These are phyloP conservation scores for Tympanuchus pallidicinctus DNA, from an alignment of 2,113 vertebrate genomes.

Conservation along the genomic window DNA sequence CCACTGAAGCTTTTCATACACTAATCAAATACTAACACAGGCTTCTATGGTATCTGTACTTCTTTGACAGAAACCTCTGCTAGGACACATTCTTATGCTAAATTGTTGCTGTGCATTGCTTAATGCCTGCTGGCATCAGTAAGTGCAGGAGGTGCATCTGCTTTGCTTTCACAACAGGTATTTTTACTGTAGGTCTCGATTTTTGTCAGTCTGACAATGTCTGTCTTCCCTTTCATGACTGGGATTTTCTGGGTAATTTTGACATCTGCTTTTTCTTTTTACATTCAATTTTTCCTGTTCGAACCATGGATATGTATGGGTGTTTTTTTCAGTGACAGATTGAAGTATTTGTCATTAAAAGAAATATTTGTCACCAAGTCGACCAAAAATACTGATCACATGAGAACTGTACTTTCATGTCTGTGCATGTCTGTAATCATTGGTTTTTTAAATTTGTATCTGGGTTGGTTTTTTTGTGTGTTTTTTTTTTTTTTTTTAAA, in stretches of 20 bases:
- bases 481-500: neutral
- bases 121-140: constrained; percentile 63
- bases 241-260: neutral
- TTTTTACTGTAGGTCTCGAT: constrained; percentile 40
- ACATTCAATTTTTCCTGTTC: neutral
- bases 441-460: neutral
- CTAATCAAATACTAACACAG: constrained; percentile 7
- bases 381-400: neutral
- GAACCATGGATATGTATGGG: neutral
- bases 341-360: neutral
- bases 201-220: constrained; percentile 25
- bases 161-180: constrained; percentile 62
- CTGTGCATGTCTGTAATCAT: neutral
- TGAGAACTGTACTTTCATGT: neutral
- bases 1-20: neutral
- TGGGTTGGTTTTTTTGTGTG: neutral
- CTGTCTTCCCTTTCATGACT: constrained; percentile 18
- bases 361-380: neutral
- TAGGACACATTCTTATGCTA: constrained; percentile 38
- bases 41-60: constrained; percentile 54
- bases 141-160: constrained; percentile 58
- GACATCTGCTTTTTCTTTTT: neutral
- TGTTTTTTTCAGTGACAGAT: neutral
- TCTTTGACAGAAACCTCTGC: constrained; percentile 65
- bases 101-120: constrained; percentile 41